Evolutionary conservation across 1,140 invertebrate genomes (phyloP).

Genomic region (Drosophila repleta): DNA sequence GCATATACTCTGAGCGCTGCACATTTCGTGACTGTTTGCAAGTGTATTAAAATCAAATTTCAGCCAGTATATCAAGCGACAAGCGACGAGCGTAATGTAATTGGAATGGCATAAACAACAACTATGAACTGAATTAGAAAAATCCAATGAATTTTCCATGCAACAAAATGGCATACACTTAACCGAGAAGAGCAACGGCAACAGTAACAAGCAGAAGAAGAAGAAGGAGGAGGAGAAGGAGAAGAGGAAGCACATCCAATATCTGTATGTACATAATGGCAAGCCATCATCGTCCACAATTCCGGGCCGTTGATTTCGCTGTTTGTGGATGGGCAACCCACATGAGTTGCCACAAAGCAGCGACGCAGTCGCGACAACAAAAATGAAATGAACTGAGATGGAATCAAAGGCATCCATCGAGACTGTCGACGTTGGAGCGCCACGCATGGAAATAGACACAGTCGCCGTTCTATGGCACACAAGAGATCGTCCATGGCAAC

Average conservation of each 20-base stretch:
- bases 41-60: slow-evolving; percentile 15
- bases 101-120: slow-evolving; percentile 26
- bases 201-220: not conserved
- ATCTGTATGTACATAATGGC: slow-evolving; percentile 27
- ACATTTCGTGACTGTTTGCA: not conserved
- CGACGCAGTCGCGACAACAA: slow-evolving; percentile 59
- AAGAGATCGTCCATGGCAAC: slow-evolving; percentile 15
- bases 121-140: slow-evolving; percentile 55
- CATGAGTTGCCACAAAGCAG: slow-evolving; percentile 35
- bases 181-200: slow-evolving; percentile 2
- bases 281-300: slow-evolving; percentile 54
- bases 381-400: slow-evolving; percentile 81
- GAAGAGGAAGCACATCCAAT: not conserved
- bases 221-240: not conserved
- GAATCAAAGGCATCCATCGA: slow-evolving; percentile 76
- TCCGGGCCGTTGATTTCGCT: slow-evolving; percentile 60
- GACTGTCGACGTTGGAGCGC: slow-evolving; percentile 45
- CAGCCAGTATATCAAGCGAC: not conserved
- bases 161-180: slow-evolving; percentile 45
- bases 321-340: slow-evolving; percentile 30
- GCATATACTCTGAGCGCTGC: too few relatives aligned
- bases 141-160: slow-evolving; percentile 55
- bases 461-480: slow-evolving; percentile 7
- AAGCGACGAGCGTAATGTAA: not conserved
- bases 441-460: slow-evolving; percentile 58